Conservation (phyloP, 2,113 vertebrate genomes). For the Origma solitaria region DNA sequence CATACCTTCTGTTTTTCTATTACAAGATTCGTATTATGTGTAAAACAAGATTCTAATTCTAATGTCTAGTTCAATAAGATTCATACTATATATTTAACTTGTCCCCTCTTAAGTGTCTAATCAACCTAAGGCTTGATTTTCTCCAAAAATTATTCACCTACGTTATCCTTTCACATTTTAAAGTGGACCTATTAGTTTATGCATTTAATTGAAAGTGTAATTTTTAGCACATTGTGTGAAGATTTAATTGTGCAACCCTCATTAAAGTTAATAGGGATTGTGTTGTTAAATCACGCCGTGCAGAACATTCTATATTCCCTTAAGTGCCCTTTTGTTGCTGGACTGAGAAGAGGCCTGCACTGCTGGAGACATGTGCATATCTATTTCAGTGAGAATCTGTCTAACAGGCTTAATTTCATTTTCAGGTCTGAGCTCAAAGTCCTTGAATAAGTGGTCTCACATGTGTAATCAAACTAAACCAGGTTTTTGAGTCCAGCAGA, state of each 20-base stretch:
- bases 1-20: neutral
- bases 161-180: neutral
- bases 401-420: neutral
- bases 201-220: neutral
- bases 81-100: neutral
- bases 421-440: neutral
- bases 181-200: neutral
- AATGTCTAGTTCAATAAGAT: neutral
- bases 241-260: slow-evolving; percentile 6
- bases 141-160: neutral
- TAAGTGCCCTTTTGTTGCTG: slow-evolving; percentile 15
- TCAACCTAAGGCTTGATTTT: neutral
- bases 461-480: neutral
- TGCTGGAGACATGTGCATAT: neutral
- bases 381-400: neutral
- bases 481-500: neutral
- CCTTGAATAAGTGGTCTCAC: neutral
- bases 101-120: neutral
- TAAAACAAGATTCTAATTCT: neutral
- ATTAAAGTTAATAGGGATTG: slow-evolving; percentile 38
- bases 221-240: neutral
- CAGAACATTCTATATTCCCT: slow-evolving; percentile 3
- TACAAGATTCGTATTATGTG: neutral
- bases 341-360: neutral
- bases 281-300: neutral